Evolutionary conservation across 2,797 vertebrate genomes (phyloP).

Genomic region (Antrozous pallidus): DNA sequence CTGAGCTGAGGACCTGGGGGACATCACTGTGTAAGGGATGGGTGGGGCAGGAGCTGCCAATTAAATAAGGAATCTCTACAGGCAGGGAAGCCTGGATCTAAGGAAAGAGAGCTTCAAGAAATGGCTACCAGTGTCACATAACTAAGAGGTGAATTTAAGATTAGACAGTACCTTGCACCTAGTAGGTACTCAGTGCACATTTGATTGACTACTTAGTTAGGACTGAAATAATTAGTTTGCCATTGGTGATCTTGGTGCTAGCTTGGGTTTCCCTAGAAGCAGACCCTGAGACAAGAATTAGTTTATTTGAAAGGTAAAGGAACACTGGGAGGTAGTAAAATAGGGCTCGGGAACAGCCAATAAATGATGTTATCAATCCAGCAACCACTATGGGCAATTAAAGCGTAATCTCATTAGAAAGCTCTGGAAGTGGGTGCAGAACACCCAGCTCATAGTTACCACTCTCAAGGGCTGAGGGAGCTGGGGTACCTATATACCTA

Average conservation of each 20-base stretch:
- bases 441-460: neutral
- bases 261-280: neutral
- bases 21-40: neutral
- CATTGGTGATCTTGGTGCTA: neutral
- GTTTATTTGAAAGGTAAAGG: conserved; percentile 18
- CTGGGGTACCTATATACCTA: neutral
- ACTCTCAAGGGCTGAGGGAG: neutral
- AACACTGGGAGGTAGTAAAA: neutral
- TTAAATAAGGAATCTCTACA: neutral
- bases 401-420: neutral
- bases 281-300: neutral
- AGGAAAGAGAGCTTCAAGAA: neutral
- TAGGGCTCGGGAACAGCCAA: neutral
- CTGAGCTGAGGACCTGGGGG: neutral
- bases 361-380: neutral
- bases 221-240: neutral
- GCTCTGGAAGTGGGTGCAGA: neutral
- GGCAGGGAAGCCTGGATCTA: neutral
- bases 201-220: neutral
- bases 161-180: neutral
- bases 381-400: neutral
- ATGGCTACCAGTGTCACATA: neutral
- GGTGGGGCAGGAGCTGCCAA: neutral
- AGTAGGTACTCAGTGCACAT: neutral
- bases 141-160: neutral